These are phyloP conservation scores for Xanthostigma xanthostigma DNA, from an alignment of 2,888 invertebrate species.

Conservation along the genomic window DNA sequence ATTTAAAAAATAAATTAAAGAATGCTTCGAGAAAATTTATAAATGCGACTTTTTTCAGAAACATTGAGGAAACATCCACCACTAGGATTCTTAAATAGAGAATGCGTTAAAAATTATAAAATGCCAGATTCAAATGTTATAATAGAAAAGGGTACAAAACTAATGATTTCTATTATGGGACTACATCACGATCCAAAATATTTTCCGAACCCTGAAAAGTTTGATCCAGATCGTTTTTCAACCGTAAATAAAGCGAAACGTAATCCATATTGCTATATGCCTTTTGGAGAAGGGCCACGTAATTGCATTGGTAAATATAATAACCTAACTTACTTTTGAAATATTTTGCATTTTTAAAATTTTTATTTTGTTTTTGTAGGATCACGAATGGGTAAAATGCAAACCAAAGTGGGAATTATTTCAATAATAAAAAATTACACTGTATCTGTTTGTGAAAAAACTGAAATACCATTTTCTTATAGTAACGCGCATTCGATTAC, in stretches of 20 bases:
- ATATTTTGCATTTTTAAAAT: no score
- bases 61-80: constrained; percentile 29
- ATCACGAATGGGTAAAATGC: no score
- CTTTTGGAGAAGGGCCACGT: constrained; percentile 27
- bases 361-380: no score
- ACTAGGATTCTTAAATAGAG: constrained; percentile 25
- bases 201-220: constrained; percentile 28
- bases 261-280: constrained; percentile 21
- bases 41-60: constrained; percentile 13
- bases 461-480: no score
- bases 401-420: no score
- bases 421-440: no score
- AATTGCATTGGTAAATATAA: constrained; percentile 25
- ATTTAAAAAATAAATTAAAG: no score
- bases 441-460: no score
- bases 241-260: constrained; percentile 18
- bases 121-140: constrained; percentile 22
- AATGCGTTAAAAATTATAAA: constrained; percentile 25
- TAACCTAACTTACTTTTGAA: no score
- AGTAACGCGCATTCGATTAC: no score
- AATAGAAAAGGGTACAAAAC: constrained; percentile 24
- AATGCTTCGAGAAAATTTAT: no score
- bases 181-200: constrained; percentile 28
- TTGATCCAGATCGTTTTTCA: constrained; percentile 29
- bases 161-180: constrained; percentile 26